Evolutionary conservation across 2,797 vertebrate species (phyloP), one percentile per base, ranked within the genome.

Genomic region (Hozukius guyotensis): DNA sequence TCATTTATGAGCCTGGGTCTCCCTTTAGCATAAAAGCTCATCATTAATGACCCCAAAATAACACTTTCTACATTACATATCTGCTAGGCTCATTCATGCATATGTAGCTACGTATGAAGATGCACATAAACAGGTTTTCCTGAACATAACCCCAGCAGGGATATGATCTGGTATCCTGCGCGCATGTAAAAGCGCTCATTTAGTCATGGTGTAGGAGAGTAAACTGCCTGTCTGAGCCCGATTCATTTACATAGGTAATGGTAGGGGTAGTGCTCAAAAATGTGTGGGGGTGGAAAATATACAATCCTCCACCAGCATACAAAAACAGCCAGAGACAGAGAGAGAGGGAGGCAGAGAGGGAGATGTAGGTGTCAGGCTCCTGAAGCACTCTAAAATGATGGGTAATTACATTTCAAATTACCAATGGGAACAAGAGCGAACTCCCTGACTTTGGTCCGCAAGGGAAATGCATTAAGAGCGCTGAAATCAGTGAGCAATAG

Each of bases 231-330:
- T 90, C 88, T 89, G 76, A 82, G 84, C 86, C 77, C 52, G 46
- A 92, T 89, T 92, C 90, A 94, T 94, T 94, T 92, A 91, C 92
- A 94, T 94, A 93, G 93, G 93, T 94, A 93, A 93, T 93, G 91
- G 93, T 86, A 92, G 92, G 90, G 92, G 86, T 91, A 82, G 90
- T 80, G 89, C 87, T 92, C 72, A 89, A 87, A 91, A 94, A 87
- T 88, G 85, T 94, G 91, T 2, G 91, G 84, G 91, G 92, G 93
- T 88, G 92, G 91, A 91, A 93, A 93, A 93, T 86, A 93, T 85
- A 90, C 85, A 89, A 87, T 91, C 86, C 87, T 90, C 74, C 77
- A 85, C 65, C 64, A 80, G 90, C 86, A 86, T 84, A 78, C 71
- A 73, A 91, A 93, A 92, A 88, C 90, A 89, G 81, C 75, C 72